A percentile compares a stretch with the other conserved stretches of the same genome.
These are phyloP conservation scores for Sisyra terminalis DNA, from an alignment of 2,888 invertebrate species.

Conservation along the genomic window DNA sequence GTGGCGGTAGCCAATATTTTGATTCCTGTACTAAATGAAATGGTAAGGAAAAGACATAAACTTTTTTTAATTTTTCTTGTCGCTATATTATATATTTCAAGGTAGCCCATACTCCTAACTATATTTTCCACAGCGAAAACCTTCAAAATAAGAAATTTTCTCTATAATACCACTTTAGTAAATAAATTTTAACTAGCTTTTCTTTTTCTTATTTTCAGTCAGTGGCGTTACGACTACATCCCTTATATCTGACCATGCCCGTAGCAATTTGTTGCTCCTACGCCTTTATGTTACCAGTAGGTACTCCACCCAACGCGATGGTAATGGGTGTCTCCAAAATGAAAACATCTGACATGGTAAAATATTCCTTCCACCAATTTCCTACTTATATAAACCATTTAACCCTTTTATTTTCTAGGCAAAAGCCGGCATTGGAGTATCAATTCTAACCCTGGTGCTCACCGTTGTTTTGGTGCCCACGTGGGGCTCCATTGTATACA, in stretches of 20 bases:
- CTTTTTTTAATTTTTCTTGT: no score
- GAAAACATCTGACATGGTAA: constrained; percentile 60
- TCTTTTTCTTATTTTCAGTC: constrained; percentile 33
- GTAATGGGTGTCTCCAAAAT: constrained; percentile 72
- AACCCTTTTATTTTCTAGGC: no score
- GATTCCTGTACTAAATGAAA: constrained; percentile 65
- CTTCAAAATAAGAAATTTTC: not conserved
- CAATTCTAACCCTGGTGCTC: no score
- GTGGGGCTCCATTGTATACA: no score
- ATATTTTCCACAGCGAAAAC: no score
- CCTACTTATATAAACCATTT: no score
- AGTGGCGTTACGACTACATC: constrained; percentile 42
- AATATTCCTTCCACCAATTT: constrained; percentile 11
- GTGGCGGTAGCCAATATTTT: constrained; percentile 82
- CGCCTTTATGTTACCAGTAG: constrained; percentile 87
- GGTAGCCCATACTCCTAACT: no score
- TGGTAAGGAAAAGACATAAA: constrained; percentile 42
- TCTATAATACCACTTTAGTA: not conserved
- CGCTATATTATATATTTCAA: no score
- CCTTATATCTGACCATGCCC: constrained; percentile 78
- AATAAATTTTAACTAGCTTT: not conserved
- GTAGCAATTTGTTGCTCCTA: constrained; percentile 80
- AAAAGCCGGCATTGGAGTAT: no score
- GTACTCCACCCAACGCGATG: constrained; percentile 90
- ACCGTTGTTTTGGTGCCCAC: no score